These are phyloP conservation scores for Eudasyphora cyanicolor DNA, from an alignment of 2,888 invertebrate species.

Conservation along the genomic window DNA sequence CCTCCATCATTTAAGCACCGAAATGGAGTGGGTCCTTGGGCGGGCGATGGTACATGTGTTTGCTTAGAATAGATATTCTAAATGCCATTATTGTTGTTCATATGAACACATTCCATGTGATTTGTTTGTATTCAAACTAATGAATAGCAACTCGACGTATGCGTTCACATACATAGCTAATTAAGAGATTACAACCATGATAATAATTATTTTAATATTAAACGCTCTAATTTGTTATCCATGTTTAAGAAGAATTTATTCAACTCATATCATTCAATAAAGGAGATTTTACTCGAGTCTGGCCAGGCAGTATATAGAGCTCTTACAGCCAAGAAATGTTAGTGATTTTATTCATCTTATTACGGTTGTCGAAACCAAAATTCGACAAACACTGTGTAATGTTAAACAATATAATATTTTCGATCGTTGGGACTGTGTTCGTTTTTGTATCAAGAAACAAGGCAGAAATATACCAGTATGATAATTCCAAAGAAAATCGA, in stretches of 20 bases:
- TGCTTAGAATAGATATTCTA: neutral
- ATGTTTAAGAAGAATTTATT: neutral
- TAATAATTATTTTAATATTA: neutral
- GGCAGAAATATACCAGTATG: no score
- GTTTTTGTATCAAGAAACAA: no score
- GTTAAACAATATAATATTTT: no score
- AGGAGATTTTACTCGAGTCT: neutral
- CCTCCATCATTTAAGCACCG: neutral
- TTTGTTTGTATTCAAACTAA: neutral
- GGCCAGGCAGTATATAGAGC: no score
- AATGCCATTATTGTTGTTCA: neutral
- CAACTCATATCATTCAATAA: neutral
- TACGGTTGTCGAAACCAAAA: no score
- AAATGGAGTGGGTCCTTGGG: neutral
- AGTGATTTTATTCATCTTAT: no score
- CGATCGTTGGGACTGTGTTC: no score
- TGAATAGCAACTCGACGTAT: neutral
- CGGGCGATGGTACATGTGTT: neutral
- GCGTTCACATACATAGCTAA: neutral
- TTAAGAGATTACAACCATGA: conserved; percentile 4
- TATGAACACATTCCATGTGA: neutral
- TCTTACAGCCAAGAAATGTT: no score
- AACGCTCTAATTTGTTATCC: neutral
- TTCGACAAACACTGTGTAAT: no score
- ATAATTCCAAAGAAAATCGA: no score